These are phyloP conservation scores for Brachionus asplanchnoidis DNA, from an alignment of 1,140 invertebrate species.

Conservation along the genomic window DNA sequence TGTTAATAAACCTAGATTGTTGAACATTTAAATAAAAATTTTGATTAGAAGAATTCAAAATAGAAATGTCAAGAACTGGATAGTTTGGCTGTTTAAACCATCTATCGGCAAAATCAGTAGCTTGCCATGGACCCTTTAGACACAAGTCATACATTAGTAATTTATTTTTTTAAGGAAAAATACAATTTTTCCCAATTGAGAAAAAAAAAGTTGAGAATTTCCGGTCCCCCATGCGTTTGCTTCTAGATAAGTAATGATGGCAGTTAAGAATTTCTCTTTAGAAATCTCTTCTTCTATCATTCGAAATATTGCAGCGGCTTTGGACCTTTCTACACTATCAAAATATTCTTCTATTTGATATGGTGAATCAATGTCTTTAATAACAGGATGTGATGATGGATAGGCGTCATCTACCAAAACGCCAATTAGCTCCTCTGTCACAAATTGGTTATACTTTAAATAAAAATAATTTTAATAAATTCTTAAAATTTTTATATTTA, in stretches of 20 bases:
- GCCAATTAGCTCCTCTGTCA: neutral
- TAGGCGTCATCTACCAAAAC: conserved; percentile 20
- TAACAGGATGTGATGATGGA: conserved; percentile 23
- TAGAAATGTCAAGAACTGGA: neutral
- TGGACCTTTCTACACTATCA: conserved; percentile 33
- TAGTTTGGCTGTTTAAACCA: conserved; percentile 37
- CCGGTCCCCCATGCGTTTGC: conserved; percentile 15
- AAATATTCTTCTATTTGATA: conserved; percentile 35
- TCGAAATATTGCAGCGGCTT: conserved; percentile 29
- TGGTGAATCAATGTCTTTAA: neutral
- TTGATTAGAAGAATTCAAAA: neutral
- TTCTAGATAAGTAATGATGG: conserved; percentile 7
- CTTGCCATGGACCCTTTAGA: neutral
- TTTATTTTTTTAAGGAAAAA: neutral
- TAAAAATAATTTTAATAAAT: neutral
- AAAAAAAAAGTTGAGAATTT: neutral
- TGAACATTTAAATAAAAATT: neutral
- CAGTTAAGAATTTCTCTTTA: neutral
- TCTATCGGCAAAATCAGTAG: neutral
- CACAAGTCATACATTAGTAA: neutral
- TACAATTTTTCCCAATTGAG: conserved; percentile 32
- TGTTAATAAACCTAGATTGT: conserved; percentile 14
- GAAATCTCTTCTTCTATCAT: conserved; percentile 25
- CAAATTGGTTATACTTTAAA: conserved; percentile 27
- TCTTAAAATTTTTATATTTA: neutral